phyloP scores from a whole-genome alignment of 2,113 vertebrate species.

The Sylvia atricapilla region DNA sequence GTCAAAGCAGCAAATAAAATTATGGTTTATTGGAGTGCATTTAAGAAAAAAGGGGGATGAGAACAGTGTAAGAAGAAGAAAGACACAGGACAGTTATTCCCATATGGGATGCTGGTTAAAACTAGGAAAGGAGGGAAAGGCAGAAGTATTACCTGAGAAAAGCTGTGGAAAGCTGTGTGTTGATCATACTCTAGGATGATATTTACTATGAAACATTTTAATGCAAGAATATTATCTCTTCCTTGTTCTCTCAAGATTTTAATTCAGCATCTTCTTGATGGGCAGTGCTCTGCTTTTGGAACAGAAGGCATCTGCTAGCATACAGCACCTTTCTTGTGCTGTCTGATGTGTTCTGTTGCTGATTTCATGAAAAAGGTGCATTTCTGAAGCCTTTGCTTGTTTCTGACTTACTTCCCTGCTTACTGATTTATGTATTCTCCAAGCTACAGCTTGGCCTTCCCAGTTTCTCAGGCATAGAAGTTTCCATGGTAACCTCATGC shows the following conservation, averaged over 20 bases:
- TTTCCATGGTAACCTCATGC: conserved; percentile 47
- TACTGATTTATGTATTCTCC: conserved; percentile 6
- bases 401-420: background rate
- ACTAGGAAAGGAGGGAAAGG: background rate
- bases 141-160: background rate
- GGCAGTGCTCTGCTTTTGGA: background rate
- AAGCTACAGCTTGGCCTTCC: background rate
- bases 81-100: background rate
- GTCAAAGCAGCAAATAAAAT: background rate
- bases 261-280: background rate
- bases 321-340: background rate
- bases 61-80: background rate
- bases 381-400: background rate
- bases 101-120: background rate
- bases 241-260: background rate
- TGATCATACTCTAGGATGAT: background rate
- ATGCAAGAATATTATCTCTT: background rate
- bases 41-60: background rate
- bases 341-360: rapidly evolving
- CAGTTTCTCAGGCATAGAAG: conserved; percentile 21
- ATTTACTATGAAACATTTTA: background rate
- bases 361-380: background rate
- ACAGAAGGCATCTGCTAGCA: background rate
- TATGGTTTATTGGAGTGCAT: background rate
- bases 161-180: background rate